Conservation (phyloP, 1,140 invertebrate species). For the Grapholita molesta region DNA sequence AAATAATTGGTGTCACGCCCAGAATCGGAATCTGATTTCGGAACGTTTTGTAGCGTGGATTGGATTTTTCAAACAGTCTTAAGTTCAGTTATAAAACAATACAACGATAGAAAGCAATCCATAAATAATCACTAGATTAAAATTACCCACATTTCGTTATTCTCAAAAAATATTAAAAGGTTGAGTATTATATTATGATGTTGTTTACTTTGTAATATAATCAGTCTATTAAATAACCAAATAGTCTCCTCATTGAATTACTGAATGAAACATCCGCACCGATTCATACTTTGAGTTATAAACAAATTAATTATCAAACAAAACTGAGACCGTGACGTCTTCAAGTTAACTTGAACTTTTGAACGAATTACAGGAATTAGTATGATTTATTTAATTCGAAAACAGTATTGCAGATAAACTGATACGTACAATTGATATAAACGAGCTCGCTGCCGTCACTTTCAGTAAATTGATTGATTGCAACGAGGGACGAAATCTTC, state of each 20-base stretch:
- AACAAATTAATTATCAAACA: not conserved
- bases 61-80: not conserved
- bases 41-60: not conserved
- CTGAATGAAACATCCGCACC: not conserved
- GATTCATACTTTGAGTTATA: not conserved
- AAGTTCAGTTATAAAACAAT: too few species aligned
- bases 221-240: not conserved
- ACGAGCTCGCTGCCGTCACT: constrained; percentile 36
- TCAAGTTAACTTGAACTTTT: constrained; percentile 45
- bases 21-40: not conserved
- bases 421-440: constrained; percentile 52
- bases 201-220: too few species aligned
- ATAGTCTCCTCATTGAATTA: not conserved
- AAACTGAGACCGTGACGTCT: constrained; percentile 14
- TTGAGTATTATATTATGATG: too few species aligned
- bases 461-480: constrained; percentile 51
- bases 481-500: constrained; percentile 32
- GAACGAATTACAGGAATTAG: constrained; percentile 44
- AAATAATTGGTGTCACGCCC: not conserved
- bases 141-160: too few species aligned
- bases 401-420: constrained; percentile 40
- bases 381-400: constrained; percentile 52
- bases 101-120: too few species aligned
- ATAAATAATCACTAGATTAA: too few species aligned
- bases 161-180: too few species aligned